These are phyloP conservation scores for Leistus spinibarbis DNA, from an alignment of 2,888 invertebrate genomes.

Conservation along the genomic window DNA sequence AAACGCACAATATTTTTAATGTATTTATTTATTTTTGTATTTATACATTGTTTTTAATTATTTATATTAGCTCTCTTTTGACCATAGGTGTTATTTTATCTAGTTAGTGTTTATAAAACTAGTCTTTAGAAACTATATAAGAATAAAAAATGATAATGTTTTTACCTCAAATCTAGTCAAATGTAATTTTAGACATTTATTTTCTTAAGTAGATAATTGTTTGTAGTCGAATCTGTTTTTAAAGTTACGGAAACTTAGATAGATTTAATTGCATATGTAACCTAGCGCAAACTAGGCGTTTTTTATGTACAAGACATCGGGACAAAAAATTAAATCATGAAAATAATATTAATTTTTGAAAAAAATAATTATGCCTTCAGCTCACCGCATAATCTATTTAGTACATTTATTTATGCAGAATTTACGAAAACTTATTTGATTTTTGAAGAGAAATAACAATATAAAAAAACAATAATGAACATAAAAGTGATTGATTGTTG, in stretches of 20 bases:
- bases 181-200: not conserved
- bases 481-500: no score
- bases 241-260: not conserved
- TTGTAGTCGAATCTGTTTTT: not conserved
- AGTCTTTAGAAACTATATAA: not conserved
- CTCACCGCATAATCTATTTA: no score
- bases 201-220: not conserved
- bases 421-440: no score
- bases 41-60: not conserved
- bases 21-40: not conserved
- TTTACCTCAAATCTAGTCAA: not conserved
- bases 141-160: not conserved
- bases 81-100: not conserved
- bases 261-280: not conserved
- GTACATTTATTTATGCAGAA: no score
- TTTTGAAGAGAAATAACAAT: no score
- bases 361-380: no score
- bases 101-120: not conserved
- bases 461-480: no score
- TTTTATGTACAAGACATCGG: not conserved
- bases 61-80: not conserved
- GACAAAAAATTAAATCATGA: not conserved
- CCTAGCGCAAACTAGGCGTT: not conserved
- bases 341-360: not conserved
- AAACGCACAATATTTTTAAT: not conserved